Evolutionary conservation across 2,113 vertebrate species (phyloP).

Genomic region (Oceanites oceanicus): DNA sequence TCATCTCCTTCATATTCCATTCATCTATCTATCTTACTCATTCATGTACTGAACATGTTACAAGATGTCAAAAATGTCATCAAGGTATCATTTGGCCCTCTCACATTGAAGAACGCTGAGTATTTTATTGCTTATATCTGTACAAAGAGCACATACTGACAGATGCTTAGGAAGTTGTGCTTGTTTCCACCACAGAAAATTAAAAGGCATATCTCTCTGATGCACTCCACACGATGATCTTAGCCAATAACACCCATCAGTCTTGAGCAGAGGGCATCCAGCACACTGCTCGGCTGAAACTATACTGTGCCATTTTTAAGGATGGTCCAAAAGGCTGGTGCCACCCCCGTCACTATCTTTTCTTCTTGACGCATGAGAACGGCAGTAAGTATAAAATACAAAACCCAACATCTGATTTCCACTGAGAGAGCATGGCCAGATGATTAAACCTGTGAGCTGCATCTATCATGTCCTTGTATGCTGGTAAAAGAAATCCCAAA

Average conservation of each 20-base stretch:
- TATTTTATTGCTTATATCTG: background rate
- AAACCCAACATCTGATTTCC: background rate
- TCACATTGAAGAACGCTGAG: background rate
- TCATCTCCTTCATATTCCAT: background rate
- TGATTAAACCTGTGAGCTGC: background rate
- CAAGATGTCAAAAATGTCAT: background rate
- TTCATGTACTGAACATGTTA: background rate
- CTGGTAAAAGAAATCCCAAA: background rate
- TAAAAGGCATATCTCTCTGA: background rate
- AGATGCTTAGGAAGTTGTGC: background rate
- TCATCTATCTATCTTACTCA: background rate
- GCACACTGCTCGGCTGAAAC: background rate
- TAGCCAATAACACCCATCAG: background rate
- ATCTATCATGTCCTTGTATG: background rate
- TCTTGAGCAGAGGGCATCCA: background rate
- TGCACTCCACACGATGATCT: background rate
- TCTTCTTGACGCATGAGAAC: background rate
- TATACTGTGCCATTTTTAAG: background rate
- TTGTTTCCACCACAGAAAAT: background rate
- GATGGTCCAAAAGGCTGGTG: background rate
- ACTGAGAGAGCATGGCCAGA: background rate
- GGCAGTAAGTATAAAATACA: background rate
- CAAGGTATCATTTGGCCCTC: background rate
- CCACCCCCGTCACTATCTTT: background rate
- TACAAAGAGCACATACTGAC: background rate